Evolutionary conservation across 1,140 invertebrate species (phyloP).

Genomic region (Penaeus vannamei): DNA sequence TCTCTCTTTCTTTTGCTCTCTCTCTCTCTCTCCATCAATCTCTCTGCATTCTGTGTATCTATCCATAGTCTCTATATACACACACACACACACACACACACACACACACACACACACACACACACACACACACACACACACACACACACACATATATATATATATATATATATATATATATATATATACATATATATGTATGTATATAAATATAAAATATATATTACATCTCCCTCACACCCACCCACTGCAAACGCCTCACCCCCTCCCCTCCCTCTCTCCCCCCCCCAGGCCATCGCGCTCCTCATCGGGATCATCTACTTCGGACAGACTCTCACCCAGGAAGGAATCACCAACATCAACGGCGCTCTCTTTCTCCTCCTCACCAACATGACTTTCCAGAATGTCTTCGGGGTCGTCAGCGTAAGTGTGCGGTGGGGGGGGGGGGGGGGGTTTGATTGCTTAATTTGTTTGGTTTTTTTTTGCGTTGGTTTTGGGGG

Average conservation of each 20-base stretch:
- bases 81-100: too few relatives aligned
- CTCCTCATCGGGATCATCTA: slow-evolving; percentile 91
- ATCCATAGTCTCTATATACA: too few relatives aligned
- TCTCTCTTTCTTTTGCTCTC: too few relatives aligned
- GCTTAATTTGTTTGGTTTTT: too few relatives aligned
- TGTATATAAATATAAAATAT: background rate
- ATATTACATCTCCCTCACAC: background rate
- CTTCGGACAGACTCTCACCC: slow-evolving; percentile 85
- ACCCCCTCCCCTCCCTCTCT: background rate
- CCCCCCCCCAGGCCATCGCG: slow-evolving; percentile 81
- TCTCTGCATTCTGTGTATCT: background rate
- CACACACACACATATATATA: slow-evolving; percentile 1
- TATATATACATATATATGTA: background rate
- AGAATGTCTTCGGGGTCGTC: slow-evolving; percentile 90
- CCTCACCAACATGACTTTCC: slow-evolving; percentile 94
- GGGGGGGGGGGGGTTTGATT: too few relatives aligned
- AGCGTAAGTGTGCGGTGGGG: slow-evolving; percentile 79
- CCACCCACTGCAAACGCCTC: background rate
- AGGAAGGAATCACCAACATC: slow-evolving; percentile 93
- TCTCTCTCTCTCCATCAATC: too few relatives aligned
- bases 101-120: slow-evolving; percentile 14
- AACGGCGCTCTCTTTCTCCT: slow-evolving; percentile 96
- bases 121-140: too few relatives aligned
- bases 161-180: slow-evolving; percentile 17
- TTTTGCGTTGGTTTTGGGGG: too few relatives aligned